phyloP scores from a whole-genome alignment of 2,113 vertebrate species.

The Drymodes brunneopygia region DNA sequence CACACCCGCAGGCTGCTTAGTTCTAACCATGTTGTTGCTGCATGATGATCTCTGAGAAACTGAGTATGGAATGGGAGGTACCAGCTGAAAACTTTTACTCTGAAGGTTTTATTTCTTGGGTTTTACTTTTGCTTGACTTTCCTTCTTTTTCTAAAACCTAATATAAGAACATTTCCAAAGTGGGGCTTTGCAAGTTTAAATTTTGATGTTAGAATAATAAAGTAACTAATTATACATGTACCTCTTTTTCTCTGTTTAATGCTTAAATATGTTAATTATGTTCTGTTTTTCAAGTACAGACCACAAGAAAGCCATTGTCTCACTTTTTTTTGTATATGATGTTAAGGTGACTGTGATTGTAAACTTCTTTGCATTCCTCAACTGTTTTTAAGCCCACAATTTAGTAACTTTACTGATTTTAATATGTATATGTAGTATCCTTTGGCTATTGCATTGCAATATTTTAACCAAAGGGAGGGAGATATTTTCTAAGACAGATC shows the following conservation, averaged over 20 bases:
- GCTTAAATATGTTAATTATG: not conserved
- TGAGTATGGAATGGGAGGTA: not conserved
- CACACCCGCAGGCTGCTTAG: not conserved
- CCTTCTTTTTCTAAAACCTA: not conserved
- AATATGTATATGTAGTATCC: not conserved
- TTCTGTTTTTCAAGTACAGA: not conserved
- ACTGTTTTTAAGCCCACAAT: not conserved
- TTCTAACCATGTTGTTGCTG: slow-evolving; percentile 3
- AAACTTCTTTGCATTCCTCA: not conserved
- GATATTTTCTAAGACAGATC: not conserved
- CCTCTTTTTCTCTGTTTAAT: not conserved
- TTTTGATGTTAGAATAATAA: not conserved
- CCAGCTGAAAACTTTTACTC: not conserved
- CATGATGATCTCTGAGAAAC: not conserved
- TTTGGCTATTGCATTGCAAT: not conserved
- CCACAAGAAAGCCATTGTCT: not conserved
- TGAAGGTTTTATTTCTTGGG: not conserved
- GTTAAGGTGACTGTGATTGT: not conserved
- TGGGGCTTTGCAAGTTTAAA: not conserved
- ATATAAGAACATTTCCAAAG: not conserved
- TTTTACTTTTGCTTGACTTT: not conserved
- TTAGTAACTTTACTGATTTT: not conserved
- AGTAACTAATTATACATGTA: not conserved
- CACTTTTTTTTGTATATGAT: not conserved
- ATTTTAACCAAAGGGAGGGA: not conserved